These are phyloP conservation scores for Epicauta chinensis DNA, from an alignment of 1,140 invertebrate species.

Conservation along the genomic window DNA sequence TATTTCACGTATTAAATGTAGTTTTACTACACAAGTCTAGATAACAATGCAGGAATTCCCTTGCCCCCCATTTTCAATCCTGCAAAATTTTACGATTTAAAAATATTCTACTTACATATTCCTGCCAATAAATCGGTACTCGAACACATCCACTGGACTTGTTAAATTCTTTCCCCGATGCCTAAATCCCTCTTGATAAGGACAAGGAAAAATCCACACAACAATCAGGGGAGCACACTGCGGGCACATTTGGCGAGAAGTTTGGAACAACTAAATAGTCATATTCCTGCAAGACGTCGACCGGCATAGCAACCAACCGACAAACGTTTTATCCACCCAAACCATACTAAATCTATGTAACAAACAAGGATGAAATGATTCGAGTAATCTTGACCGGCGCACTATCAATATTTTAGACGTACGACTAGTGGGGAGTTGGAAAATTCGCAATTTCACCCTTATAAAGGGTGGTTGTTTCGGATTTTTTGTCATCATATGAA, in stretches of 20 bases:
- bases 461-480: background rate
- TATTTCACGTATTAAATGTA: too few relatives aligned
- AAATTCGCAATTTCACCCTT: constrained; percentile 21
- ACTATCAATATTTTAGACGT: constrained; percentile 18
- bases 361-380: constrained; percentile 6
- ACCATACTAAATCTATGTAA: constrained; percentile 6
- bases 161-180: too few relatives aligned
- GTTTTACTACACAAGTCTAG: too few relatives aligned
- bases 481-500: background rate
- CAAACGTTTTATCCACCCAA: constrained; percentile 15
- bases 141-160: too few relatives aligned
- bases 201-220: too few relatives aligned
- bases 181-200: too few relatives aligned
- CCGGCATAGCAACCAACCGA: constrained; percentile 36
- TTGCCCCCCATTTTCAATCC: too few relatives aligned
- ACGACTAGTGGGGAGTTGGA: constrained; percentile 15
- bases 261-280: constrained; percentile 18
- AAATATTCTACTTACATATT: too few relatives aligned
- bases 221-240: constrained; percentile 5
- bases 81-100: too few relatives aligned
- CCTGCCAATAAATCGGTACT: too few relatives aligned
- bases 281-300: constrained; percentile 25
- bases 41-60: too few relatives aligned
- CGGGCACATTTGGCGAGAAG: constrained; percentile 16
- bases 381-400: constrained; percentile 33